Evolutionary conservation across 2,113 vertebrate genomes (phyloP).

Genomic region (Physeter macrocephalus): DNA sequence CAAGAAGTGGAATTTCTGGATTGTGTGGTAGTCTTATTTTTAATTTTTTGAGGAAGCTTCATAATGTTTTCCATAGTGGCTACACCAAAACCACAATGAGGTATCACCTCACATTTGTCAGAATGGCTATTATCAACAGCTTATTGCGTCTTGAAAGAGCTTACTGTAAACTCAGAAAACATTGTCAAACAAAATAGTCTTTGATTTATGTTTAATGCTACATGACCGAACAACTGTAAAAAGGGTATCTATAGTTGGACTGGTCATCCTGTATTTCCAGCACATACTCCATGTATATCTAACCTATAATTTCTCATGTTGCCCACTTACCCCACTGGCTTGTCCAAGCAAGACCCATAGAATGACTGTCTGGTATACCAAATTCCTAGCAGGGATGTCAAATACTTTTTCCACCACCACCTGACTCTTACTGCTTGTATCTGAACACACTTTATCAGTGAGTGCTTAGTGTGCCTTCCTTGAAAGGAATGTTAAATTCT

Average conservation of each 20-base stretch:
- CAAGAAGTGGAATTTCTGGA: too few relatives aligned
- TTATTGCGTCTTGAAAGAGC: background rate
- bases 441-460: background rate
- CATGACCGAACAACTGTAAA: background rate
- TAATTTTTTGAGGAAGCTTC: too few relatives aligned
- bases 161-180: background rate
- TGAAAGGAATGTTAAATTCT: background rate
- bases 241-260: background rate
- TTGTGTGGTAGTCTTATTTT: too few relatives aligned
- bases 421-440: background rate
- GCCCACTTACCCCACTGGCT: background rate
- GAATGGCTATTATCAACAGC: too few relatives aligned
- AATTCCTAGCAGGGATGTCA: background rate
- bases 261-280: background rate
- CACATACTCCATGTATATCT: background rate
- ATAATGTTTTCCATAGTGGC: too few relatives aligned
- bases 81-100: too few relatives aligned
- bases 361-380: background rate
- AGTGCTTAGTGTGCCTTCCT: background rate
- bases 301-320: background rate
- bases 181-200: background rate
- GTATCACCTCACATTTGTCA: too few relatives aligned
- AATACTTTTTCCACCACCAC: background rate
- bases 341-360: background rate
- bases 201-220: background rate